phyloP scores from a whole-genome alignment of 2,113 vertebrate genomes.

The Sinosuthora webbiana region DNA sequence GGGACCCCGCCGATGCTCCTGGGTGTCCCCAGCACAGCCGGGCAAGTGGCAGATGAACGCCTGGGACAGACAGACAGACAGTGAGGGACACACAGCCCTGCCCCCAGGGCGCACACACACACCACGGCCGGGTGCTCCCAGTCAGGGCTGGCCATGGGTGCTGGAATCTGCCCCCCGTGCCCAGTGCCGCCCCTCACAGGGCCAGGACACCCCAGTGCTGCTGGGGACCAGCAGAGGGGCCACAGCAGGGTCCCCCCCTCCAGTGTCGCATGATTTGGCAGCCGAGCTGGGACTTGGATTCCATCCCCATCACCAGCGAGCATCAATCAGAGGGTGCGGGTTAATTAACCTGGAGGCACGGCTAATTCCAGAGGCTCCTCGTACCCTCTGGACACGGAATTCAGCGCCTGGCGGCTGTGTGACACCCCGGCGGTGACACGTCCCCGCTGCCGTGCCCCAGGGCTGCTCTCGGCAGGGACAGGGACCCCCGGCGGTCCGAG shows the following conservation, averaged over 20 bases:
- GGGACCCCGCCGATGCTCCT: rapidly evolving
- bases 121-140: neutral
- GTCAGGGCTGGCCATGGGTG: rapidly evolving
- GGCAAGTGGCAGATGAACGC: neutral
- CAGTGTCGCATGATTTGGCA: neutral
- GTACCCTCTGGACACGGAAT: neutral
- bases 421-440: neutral
- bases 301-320: neutral
- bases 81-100: neutral
- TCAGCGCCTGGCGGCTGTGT: rapidly evolving
- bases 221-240: neutral
- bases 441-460: neutral
- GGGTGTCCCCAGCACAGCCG: no score
- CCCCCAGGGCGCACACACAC: rapidly evolving
- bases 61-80: neutral
- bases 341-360: neutral
- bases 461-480: neutral
- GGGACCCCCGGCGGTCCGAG: neutral
- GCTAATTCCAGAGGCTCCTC: neutral
- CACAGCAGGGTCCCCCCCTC: neutral
- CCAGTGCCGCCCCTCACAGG: neutral
- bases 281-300: neutral
- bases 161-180: neutral
- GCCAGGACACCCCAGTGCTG: rapidly evolving
- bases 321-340: neutral